Conservation (phyloP, 2,888 invertebrate genomes). For the Eupeodes luniger region DNA sequence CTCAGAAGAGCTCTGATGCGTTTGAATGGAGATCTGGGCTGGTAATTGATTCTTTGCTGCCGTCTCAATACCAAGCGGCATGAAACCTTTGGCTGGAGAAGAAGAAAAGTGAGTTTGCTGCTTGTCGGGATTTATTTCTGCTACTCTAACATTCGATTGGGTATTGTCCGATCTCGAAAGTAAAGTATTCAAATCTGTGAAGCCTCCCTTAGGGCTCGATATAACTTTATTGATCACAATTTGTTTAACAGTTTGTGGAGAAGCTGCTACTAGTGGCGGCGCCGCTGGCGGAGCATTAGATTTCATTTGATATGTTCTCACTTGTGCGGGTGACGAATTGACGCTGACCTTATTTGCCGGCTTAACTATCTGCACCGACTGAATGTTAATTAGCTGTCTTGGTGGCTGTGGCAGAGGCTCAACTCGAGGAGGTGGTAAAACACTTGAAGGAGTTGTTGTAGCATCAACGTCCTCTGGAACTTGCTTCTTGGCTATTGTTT, state of each 20-base stretch:
- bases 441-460: not conserved
- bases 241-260: slow-evolving; percentile 80
- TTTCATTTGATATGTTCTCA: slow-evolving; percentile 53
- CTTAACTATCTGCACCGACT: slow-evolving; percentile 58
- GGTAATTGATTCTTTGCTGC: slow-evolving; percentile 82
- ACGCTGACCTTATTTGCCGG: slow-evolving; percentile 27
- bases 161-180: slow-evolving; percentile 74
- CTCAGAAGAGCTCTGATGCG: slow-evolving; percentile 82
- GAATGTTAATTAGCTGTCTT: slow-evolving; percentile 57
- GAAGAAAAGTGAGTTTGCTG: not conserved
- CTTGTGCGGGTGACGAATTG: slow-evolving; percentile 69
- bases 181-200: slow-evolving; percentile 78
- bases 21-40: slow-evolving; percentile 83
- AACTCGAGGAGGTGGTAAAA: slow-evolving; percentile 17
- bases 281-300: slow-evolving; percentile 28
- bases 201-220: slow-evolving; percentile 79
- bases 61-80: slow-evolving; percentile 82
- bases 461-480: slow-evolving; percentile 72
- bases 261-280: not conserved
- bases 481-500: slow-evolving; percentile 71
- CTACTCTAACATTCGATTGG: slow-evolving; percentile 81
- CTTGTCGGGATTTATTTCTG: slow-evolving; percentile 64
- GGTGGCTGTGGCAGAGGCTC: slow-evolving; percentile 1
- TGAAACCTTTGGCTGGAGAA: slow-evolving; percentile 80
- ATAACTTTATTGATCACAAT: slow-evolving; percentile 81